Conservation (phyloP, 2,888 invertebrate genomes). For the Busseola fusca region DNA sequence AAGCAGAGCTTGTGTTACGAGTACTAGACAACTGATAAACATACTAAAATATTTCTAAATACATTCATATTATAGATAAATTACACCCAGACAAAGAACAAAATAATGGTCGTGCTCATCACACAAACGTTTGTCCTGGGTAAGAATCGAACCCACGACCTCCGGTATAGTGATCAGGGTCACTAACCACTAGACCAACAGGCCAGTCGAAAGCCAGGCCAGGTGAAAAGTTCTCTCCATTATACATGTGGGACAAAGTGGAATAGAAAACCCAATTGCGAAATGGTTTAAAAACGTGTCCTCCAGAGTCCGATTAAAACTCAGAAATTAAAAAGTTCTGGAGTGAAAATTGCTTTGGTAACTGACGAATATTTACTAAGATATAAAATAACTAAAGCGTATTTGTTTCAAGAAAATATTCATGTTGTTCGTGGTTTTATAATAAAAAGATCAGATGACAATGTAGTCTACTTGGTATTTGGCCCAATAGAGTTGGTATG, state of each 20-base stretch:
- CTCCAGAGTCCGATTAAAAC: not conserved
- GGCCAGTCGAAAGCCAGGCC: no score
- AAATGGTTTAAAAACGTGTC: not conserved
- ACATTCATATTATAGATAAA: no score
- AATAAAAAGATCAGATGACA: not conserved
- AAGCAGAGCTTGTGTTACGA: no score
- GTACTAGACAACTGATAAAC: no score
- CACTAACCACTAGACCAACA: no score
- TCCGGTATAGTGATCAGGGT: no score
- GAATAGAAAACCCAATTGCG: not conserved
- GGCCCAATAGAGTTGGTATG: not conserved
- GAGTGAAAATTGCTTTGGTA: not conserved
- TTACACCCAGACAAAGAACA: no score
- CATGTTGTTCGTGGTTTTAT: not conserved
- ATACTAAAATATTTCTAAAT: no score
- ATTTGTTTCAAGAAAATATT: not conserved
- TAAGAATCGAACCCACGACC: no score
- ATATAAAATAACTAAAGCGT: not conserved
- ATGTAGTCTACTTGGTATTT: not conserved
- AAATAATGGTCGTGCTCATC: no score
- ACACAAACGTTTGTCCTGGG: no score
- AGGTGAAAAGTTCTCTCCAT: not conserved
- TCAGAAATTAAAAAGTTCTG: no score
- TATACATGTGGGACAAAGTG: not conserved
- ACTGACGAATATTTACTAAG: not conserved